Conservation (phyloP, 2,888 invertebrate genomes). For the Coremacera marginata region DNA sequence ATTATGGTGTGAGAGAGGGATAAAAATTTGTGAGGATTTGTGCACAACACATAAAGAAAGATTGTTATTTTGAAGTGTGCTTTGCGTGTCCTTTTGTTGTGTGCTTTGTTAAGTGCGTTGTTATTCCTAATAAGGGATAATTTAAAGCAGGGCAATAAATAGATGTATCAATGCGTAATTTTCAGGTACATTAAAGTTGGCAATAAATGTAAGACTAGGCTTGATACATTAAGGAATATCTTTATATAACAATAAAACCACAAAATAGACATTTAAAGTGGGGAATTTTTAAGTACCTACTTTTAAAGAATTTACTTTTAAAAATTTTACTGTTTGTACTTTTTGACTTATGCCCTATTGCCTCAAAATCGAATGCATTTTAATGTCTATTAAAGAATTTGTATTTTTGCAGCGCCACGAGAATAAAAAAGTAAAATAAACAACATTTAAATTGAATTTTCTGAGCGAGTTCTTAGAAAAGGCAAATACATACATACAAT, state of each 20-base stretch:
- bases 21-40: not conserved
- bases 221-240: not conserved
- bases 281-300: no score
- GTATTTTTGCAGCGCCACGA: not conserved
- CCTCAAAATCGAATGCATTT: not conserved
- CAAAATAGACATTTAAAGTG: no score
- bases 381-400: not conserved
- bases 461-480: not conserved
- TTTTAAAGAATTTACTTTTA: not conserved
- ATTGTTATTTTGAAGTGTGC: slow-evolving; percentile 15
- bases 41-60: not conserved
- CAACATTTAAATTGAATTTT: not conserved
- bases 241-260: no score
- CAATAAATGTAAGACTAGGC: slow-evolving; percentile 28
- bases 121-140: slow-evolving; percentile 26
- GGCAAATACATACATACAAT: not conserved
- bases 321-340: not conserved
- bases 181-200: slow-evolving; percentile 39
- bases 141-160: slow-evolving; percentile 28
- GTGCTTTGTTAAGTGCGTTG: slow-evolving; percentile 1
- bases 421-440: not conserved
- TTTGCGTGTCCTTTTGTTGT: not conserved
- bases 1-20: not conserved
- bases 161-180: slow-evolving; percentile 35
- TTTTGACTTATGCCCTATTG: not conserved